These are phyloP conservation scores for Erebia aethiops DNA, from an alignment of 2,888 invertebrate species.

Conservation along the genomic window DNA sequence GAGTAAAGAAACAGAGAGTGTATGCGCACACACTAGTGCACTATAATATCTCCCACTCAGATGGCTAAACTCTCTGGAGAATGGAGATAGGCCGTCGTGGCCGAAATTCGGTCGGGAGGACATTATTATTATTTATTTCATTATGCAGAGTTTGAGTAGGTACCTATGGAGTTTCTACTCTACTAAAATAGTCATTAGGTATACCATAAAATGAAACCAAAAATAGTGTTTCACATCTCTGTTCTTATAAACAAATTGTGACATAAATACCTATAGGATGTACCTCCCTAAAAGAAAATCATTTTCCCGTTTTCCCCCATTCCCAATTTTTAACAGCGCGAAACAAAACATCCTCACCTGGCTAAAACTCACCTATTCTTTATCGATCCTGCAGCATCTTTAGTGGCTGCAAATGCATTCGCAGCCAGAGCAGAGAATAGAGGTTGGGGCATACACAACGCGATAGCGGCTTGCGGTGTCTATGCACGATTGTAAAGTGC, in stretches of 20 bases:
- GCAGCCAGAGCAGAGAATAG: constrained; percentile 19
- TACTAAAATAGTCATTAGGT: too few relatives aligned
- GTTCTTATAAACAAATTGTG: not conserved
- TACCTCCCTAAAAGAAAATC: not conserved
- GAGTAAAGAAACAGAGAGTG: too few relatives aligned
- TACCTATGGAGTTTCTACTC: too few relatives aligned
- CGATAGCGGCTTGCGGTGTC: not conserved
- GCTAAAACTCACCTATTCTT: constrained; percentile 2
- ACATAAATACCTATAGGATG: too few relatives aligned
- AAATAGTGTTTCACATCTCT: not conserved
- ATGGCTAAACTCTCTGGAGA: too few relatives aligned
- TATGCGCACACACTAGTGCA: too few relatives aligned
- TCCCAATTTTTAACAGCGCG: constrained; percentile 2
- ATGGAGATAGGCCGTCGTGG: too few relatives aligned
- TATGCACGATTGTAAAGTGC: too few relatives aligned
- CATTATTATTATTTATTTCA: too few relatives aligned
- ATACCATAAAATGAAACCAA: not conserved
- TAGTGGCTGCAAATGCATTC: constrained; percentile 19
- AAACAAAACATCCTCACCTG: constrained; percentile 16
- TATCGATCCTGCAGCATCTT: constrained; percentile 16
- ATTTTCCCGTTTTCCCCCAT: constrained; percentile 10
- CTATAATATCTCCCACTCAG: too few relatives aligned
- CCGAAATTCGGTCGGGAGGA: too few relatives aligned
- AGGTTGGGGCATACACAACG: constrained; percentile 9
- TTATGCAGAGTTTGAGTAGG: too few relatives aligned